Base-by-base conservation (phyloP, 1,140 invertebrate genomes). In the Wiebesia pumilae region DNA sequence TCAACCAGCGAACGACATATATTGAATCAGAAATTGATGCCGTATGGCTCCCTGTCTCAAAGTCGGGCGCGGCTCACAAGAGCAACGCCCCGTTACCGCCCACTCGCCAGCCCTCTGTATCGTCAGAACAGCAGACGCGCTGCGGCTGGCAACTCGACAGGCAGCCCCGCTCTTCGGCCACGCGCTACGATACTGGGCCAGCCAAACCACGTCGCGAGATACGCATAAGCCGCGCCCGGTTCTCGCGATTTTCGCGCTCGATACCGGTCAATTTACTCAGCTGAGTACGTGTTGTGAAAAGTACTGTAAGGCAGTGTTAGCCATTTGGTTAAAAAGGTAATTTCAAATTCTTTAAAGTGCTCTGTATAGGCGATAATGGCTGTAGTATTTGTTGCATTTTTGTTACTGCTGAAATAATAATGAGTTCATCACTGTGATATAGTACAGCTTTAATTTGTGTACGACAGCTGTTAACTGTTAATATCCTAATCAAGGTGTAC, bases 141-240 rank as follows among this genome's bases (percentile, higher is more conserved):
- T 91, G 91, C 90, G 92, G 91, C 93, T 92, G 93, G 90, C 92
- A 93, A 92, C 92, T 92, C 92, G 92, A 93, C 90, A 93, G 91
- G 91, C 92, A 92, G 90, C 89, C 87, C 89, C 88, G 90, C 88
- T 89, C 88, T 85, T 90, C 71, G 75, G 19, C n/a, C 35, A 65
- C 69, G 47, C 81, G 65, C 27, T 40, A 54, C 81, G 6, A 47
- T 6, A 47, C 19, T 35, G 33, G 33, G 27, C 81, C 10, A 83
- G 71, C 65, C 12, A 47, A 54, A 51, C 40, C n/a, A 35, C 77
- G 40, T 71, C 77, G 62, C 65, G 27, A 21, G n/a, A 35, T 38
- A 40, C 67, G 77, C 30, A 79, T 75, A 79, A 19, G 38, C 54
- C 43, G 62, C 62, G 62, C 35, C 33, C 58, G 73, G 69, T 14